Percentiles rank a stretch among this genome's conserved stretches.
Conservation (phyloP, 2,888 invertebrate species). For the Gastrophysa polygoni region DNA sequence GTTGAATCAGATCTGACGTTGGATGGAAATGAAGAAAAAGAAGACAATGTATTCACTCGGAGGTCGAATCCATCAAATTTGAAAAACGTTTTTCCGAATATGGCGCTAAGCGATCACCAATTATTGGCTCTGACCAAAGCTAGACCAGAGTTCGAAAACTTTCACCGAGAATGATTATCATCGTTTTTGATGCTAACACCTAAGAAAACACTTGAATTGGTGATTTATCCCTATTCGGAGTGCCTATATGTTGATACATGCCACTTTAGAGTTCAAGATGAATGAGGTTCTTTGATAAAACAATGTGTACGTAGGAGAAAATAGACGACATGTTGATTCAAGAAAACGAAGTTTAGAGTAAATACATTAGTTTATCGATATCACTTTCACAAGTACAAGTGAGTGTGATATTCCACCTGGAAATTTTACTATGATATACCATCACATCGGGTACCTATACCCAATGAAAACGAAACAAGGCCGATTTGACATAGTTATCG, state of each 20-base stretch:
- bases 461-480: no score
- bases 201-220: slow-evolving; percentile 1
- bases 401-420: no score
- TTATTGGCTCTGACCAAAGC: slow-evolving; percentile 18
- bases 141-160: slow-evolving; percentile 19
- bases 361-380: no score
- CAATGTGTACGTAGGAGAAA: slow-evolving; percentile 10
- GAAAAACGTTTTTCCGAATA: slow-evolving; percentile 19
- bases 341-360: no score
- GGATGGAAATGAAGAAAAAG: not conserved
- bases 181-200: not conserved
- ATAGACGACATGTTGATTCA: slow-evolving; percentile 3
- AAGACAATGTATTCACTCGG: slow-evolving; percentile 12
- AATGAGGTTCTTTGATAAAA: slow-evolving; percentile 12
- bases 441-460: no score
- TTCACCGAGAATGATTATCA: slow-evolving; percentile 22
- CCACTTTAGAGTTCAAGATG: slow-evolving; percentile 9
- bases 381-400: no score
- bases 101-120: slow-evolving; percentile 11
- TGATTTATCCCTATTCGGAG: slow-evolving; percentile 6
- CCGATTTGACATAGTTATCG: no score
- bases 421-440: no score
- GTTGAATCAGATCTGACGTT: slow-evolving; percentile 3
- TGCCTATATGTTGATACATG: not conserved
- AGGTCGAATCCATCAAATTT: slow-evolving; percentile 18